Conservation (phyloP, 92 coral and sea anemone genomes). For the Anthopleura xanthogrammica region DNA sequence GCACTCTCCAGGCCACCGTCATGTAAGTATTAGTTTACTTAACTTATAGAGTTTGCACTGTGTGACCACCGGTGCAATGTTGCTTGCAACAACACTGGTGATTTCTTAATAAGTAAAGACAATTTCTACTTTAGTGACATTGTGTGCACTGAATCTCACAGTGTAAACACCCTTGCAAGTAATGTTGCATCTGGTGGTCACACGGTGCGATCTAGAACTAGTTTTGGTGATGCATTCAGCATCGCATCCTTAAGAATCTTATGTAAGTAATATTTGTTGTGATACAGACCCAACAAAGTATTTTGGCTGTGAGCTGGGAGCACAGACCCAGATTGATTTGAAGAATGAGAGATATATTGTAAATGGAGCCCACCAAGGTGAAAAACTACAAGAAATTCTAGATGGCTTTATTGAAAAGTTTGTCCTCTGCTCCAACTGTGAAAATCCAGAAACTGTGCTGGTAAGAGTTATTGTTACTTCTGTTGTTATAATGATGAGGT, state of each 20-base stretch:
- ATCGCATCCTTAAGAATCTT: no score
- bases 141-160: no score
- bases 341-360: constrained; percentile 99
- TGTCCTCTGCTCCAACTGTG: constrained; percentile 97
- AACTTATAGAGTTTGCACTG: background rate
- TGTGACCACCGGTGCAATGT: no score
- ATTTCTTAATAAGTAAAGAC: no score
- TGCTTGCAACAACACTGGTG: no score
- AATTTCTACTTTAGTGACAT: no score
- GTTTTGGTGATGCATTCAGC: no score
- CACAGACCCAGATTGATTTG: constrained; percentile 95
- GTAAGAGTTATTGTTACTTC: constrained; percentile 34
- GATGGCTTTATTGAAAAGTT: constrained; percentile 98
- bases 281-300: constrained; percentile 93
- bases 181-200: no score
- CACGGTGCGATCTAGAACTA: no score
- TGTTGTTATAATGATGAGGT: no score
- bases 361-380: constrained; percentile 97
- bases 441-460: constrained; percentile 94
- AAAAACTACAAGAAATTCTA: constrained; percentile 93
- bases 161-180: no score
- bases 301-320: constrained; percentile 99
- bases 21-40: constrained; percentile 58
- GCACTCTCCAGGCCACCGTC: constrained; percentile 88
- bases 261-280: background rate